These are phyloP conservation scores for Drosophila subquinaria DNA, from an alignment of 2,888 invertebrate species.

Conservation along the genomic window DNA sequence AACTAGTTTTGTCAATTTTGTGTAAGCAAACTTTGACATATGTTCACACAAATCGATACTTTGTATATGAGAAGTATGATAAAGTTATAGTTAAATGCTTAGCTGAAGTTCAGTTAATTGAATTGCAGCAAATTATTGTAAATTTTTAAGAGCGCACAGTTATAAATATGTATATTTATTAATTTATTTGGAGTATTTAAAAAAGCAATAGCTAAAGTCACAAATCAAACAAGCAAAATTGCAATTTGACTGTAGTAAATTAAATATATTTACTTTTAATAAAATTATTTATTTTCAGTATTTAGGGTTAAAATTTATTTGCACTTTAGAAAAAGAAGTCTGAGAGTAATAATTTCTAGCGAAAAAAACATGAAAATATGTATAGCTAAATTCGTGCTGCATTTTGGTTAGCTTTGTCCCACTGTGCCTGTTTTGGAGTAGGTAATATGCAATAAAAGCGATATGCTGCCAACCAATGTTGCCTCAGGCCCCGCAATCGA, in stretches of 20 bases:
- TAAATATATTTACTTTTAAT: no score
- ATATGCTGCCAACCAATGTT: constrained; percentile 57
- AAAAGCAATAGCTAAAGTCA: not conserved
- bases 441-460: constrained; percentile 79
- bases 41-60: constrained; percentile 5
- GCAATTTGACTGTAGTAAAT: no score
- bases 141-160: not conserved
- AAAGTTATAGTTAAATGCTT: constrained; percentile 8
- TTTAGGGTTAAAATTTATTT: no score
- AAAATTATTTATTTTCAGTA: no score
- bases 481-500: constrained; percentile 35
- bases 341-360: not conserved
- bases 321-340: no score
- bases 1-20: constrained; percentile 28
- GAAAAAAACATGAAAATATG: not conserved
- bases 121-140: not conserved
- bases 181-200: not conserved
- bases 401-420: constrained; percentile 24
- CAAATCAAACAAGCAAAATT: no score
- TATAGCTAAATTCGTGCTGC: not conserved
- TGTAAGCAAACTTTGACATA: constrained; percentile 8
- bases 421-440: constrained; percentile 65
- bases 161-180: not conserved
- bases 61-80: not conserved
- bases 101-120: constrained; percentile 2